Conservation (phyloP, 1,140 invertebrate genomes). For the Cryptotermes secundus region DNA sequence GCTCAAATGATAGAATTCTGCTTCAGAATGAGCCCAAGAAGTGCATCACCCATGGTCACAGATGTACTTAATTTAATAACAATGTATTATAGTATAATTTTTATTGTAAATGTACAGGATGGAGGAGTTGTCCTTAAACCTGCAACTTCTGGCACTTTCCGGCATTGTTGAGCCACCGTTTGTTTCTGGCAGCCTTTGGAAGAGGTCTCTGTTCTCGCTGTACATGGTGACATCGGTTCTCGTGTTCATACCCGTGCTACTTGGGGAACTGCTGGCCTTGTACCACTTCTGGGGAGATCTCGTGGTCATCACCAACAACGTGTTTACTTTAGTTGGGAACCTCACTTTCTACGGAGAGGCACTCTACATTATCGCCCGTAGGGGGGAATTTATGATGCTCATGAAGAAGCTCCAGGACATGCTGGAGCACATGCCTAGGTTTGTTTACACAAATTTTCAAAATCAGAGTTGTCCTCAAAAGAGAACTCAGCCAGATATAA, state of each 20-base stretch:
- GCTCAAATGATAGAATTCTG: no score
- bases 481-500: no score
- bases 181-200: not conserved
- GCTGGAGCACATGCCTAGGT: not conserved
- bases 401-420: not conserved
- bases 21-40: no score
- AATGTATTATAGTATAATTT: no score
- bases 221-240: not conserved
- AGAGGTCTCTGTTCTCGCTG: not conserved
- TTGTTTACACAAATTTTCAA: not conserved
- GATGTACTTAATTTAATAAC: no score
- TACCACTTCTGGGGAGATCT: constrained; percentile 7
- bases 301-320: not conserved
- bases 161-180: not conserved
- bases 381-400: not conserved
- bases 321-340: not conserved
- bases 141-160: not conserved
- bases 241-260: not conserved
- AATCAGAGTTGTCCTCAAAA: no score
- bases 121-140: not conserved
- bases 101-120: not conserved
- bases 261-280: not conserved
- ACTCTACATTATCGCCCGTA: not conserved
- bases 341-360: not conserved
- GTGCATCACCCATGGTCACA: no score